These are phyloP conservation scores for Biston stratarius DNA, from an alignment of 2,888 invertebrate species.

Conservation along the genomic window DNA sequence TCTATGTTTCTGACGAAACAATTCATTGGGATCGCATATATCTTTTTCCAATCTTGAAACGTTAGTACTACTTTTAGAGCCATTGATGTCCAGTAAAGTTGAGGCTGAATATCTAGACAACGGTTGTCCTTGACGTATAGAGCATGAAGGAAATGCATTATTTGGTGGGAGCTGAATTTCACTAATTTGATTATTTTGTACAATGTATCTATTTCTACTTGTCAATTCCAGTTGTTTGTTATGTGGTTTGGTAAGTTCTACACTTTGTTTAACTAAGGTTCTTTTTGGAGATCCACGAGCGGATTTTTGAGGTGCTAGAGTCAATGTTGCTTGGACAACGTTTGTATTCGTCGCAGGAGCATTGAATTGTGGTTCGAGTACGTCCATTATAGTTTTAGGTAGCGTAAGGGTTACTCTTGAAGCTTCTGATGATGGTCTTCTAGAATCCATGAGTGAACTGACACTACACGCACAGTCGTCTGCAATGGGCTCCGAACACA, in stretches of 20 bases:
- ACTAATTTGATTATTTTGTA: constrained; percentile 84
- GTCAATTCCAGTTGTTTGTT: constrained; percentile 81
- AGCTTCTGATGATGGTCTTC: constrained; percentile 86
- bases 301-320: constrained; percentile 87
- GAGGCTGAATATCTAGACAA: constrained; percentile 88
- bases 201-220: constrained; percentile 81
- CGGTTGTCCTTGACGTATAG: constrained; percentile 79
- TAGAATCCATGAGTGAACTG: constrained; percentile 88
- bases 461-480: constrained; percentile 90
- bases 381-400: constrained; percentile 82
- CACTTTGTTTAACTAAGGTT: constrained; percentile 78
- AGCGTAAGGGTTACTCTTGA: constrained; percentile 85
- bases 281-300: constrained; percentile 78
- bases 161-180: constrained; percentile 82
- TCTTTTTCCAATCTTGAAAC: constrained; percentile 66
- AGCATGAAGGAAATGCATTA: constrained; percentile 73
- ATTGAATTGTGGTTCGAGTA: constrained; percentile 85
- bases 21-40: constrained; percentile 67
- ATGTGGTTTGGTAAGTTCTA: constrained; percentile 73
- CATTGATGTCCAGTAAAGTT: constrained; percentile 81
- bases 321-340: constrained; percentile 88
- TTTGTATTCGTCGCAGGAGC: constrained; percentile 80
- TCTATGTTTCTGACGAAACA: constrained; percentile 73
- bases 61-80: constrained; percentile 64
- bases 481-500: constrained; percentile 80